Base-by-base conservation (phyloP, 2,113 vertebrate species). In the Bos javanicus region DNA sequence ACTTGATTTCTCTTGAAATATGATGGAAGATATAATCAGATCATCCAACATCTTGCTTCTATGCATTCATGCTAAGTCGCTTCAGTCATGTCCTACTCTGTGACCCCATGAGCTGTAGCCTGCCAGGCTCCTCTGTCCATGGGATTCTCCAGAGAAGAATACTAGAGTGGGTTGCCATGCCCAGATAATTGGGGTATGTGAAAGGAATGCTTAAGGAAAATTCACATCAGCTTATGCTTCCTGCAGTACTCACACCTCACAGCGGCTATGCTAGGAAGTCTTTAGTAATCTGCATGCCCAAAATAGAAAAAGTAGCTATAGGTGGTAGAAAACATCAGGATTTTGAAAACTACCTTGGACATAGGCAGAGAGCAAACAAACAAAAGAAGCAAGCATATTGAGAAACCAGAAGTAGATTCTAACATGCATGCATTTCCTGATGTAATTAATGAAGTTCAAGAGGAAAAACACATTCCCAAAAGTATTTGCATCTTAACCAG, bases 191-290 rank as follows among this genome's bases (percentile, higher is more conserved):
- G 99, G 98, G 97, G 2, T 99, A 99, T 30, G 39, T 99, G 82
- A 98, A 99, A 98, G 99, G 99, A 59, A 91, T 81, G 82, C 94
- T 99, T 90, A 99, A 99, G 98, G 99, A 99, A 93, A 99, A 99
- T 99, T 98, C 99, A 8, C 99, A 99, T 98, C 99, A 99, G 98
- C 59, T 99, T 74, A 99, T 99, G 39, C 99, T 99, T 82, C 99
- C 99, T 11, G 98, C 98, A 57, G 99, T 99, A 98, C 99, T 99
- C 87, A 99, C 98, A 91, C 99, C 99, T 28, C 99, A 99, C 98
- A 99, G 99, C 97, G 99, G 99, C 62, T 98, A 94, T 30, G 99
- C 99, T 71, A 98, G 98, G 98, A 99, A 99, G 98, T 99, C 99
- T 86, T 98, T 99, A 98, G 97, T 99, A 89, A 98, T 99, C 98